These are phyloP conservation scores for Apis florea DNA, from an alignment of 1,140 invertebrate genomes.

Conservation along the genomic window DNA sequence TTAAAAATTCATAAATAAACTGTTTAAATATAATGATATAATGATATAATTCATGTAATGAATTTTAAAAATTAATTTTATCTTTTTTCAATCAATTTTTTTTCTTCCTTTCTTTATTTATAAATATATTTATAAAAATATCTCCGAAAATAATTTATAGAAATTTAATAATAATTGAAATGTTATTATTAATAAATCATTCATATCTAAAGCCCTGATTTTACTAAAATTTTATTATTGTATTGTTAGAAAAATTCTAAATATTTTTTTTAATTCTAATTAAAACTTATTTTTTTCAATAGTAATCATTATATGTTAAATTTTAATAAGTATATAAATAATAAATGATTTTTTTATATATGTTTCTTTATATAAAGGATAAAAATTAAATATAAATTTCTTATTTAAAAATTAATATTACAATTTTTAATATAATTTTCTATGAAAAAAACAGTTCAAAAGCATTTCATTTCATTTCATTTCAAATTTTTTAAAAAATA, in stretches of 20 bases:
- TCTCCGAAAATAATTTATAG: slow-evolving; percentile 23
- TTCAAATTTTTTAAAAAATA: neutral
- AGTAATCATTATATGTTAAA: too few relatives aligned
- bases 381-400: neutral
- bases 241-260: too few relatives aligned
- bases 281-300: too few relatives aligned
- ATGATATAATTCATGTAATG: too few relatives aligned
- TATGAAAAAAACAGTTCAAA: too few relatives aligned
- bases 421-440: too few relatives aligned
- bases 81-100: neutral
- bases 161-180: slow-evolving; percentile 55
- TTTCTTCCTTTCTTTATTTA: neutral
- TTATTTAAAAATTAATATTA: too few relatives aligned
- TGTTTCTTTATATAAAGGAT: neutral
- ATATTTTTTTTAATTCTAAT: too few relatives aligned
- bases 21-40: neutral
- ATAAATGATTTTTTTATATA: neutral
- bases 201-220: slow-evolving; percentile 20
- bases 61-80: neutral
- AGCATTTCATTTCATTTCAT: too few relatives aligned
- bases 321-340: neutral
- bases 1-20: neutral
- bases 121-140: neutral
- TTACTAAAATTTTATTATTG: neutral
- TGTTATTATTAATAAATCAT: slow-evolving; percentile 54